Conservation (phyloP, 2,888 invertebrate genomes). For the Myopa tessellatipennis region DNA sequence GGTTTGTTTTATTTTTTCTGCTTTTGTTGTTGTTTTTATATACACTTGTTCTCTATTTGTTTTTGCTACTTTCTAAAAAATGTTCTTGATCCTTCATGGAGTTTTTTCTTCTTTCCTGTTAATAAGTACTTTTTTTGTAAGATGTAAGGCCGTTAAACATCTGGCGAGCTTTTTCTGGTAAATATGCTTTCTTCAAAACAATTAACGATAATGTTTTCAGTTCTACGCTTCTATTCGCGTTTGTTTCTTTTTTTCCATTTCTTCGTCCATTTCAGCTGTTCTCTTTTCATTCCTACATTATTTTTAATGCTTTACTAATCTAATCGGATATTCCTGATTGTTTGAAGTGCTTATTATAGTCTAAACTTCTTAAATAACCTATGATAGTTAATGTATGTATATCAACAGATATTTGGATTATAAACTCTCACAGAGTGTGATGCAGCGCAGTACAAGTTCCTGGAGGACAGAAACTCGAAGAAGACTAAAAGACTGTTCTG, state of each 20-base stretch:
- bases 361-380: not conserved
- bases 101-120: no score
- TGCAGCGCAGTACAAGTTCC: no score
- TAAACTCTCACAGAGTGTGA: no score
- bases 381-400: not conserved
- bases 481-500: not conserved
- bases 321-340: slow-evolving; percentile 55
- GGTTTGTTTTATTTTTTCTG: not conserved
- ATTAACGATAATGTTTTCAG: not conserved
- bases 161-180: no score
- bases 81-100: not conserved
- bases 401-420: not conserved
- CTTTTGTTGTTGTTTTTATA: not conserved
- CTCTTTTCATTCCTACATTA: slow-evolving; percentile 33
- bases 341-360: slow-evolving; percentile 48
- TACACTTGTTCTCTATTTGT: not conserved
- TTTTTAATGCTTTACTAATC: slow-evolving; percentile 46
- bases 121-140: no score
- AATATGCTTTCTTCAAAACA: not conserved
- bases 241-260: slow-evolving; percentile 6
- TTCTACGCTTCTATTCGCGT: not conserved
- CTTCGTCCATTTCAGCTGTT: slow-evolving; percentile 46
- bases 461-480: no score
- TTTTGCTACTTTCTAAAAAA: not conserved
- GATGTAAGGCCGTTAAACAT: no score